Conservation (phyloP, 2,797 vertebrate genomes). For the Etheostoma nigrum region DNA sequence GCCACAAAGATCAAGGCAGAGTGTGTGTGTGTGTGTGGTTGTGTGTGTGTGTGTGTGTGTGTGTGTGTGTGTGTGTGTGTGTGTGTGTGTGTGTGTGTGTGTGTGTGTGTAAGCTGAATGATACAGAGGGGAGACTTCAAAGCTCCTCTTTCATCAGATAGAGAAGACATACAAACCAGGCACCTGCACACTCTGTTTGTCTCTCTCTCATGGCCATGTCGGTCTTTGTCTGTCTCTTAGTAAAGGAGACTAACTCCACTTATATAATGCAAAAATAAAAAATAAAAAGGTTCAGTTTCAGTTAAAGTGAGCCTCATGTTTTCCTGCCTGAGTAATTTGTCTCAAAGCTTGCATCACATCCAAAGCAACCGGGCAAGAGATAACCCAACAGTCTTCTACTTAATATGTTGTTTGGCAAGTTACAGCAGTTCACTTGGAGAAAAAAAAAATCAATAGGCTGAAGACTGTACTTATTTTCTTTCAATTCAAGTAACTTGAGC, state of each 20-base stretch:
- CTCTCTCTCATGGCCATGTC: constrained; percentile 7
- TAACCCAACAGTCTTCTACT: not conserved
- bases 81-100: constrained; percentile 20
- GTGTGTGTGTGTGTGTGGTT: constrained; percentile 32
- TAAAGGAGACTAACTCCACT: constrained; percentile 5
- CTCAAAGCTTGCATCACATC: constrained; percentile 29
- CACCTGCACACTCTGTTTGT: constrained; percentile 39
- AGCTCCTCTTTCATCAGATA: constrained; percentile 73
- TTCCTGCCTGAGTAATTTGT: not conserved
- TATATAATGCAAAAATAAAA: not conserved
- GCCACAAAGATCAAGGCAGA: constrained; percentile 65
- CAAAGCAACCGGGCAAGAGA: constrained; percentile 15
- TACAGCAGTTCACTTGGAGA: constrained; percentile 25
- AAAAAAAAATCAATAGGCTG: constrained; percentile 35
- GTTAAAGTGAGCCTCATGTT: constrained; percentile 10
- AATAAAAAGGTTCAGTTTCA: not conserved
- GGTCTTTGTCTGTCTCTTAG: constrained; percentile 11
- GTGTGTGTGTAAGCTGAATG: constrained; percentile 48
- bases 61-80: constrained; percentile 35
- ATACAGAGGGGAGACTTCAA: constrained; percentile 73
- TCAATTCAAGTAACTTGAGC: constrained; percentile 37
- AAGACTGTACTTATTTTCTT: constrained; percentile 41
- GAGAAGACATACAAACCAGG: constrained; percentile 48
- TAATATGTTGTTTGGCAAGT: constrained; percentile 22
- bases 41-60: constrained; percentile 1